Evolutionary conservation across 1,140 invertebrate species (phyloP).

Genomic region (Sarcophaga peregrina): DNA sequence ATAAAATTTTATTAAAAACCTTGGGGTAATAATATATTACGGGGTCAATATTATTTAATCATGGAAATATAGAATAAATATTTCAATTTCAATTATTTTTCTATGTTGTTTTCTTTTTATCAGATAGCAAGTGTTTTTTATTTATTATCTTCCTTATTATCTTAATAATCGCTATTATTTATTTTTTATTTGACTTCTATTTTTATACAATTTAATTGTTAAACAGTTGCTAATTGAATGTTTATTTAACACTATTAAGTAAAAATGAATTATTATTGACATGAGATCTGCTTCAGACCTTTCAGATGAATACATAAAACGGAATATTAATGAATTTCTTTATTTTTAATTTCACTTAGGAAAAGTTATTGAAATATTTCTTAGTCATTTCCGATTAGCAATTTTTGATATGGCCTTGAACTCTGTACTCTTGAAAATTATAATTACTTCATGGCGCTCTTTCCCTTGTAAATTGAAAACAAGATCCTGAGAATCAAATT

Average conservation of each 20-base stretch:
- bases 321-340: too few species aligned
- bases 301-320: background rate
- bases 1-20: background rate
- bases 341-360: too few species aligned
- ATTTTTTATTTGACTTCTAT: background rate
- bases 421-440: too few species aligned
- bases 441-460: too few species aligned
- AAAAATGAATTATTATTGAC: background rate
- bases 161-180: slow-evolving; percentile 1
- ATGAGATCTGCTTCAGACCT: background rate
- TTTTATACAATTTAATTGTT: slow-evolving; percentile 15
- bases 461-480: too few species aligned
- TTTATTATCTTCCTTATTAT: slow-evolving; percentile 15
- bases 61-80: background rate
- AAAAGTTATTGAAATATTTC: too few species aligned
- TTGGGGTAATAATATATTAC: background rate
- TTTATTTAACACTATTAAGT: slow-evolving; percentile 4
- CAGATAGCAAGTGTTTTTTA: slow-evolving; percentile 12
- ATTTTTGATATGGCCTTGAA: too few species aligned
- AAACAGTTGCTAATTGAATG: slow-evolving; percentile 6
- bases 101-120: background rate
- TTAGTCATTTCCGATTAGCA: too few species aligned
- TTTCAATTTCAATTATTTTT: background rate
- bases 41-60: background rate
- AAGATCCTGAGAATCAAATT: too few species aligned